Conservation (phyloP, 2,113 vertebrate genomes). For the Edolisoma coerulescens region DNA sequence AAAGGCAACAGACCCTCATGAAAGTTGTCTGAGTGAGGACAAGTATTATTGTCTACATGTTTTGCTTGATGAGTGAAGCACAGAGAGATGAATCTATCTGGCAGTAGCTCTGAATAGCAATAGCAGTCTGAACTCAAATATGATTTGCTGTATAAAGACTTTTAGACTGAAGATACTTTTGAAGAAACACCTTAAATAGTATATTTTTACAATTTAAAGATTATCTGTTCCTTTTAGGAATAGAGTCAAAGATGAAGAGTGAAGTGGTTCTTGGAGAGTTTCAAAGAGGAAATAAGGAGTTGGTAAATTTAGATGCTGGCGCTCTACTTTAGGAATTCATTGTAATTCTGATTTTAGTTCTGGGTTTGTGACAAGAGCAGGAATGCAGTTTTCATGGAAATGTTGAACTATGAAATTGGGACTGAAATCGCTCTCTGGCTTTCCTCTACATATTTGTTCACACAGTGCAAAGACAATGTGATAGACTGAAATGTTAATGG, state of each 20-base stretch:
- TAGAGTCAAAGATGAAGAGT: background rate
- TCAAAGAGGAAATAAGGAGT: background rate
- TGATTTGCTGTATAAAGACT: background rate
- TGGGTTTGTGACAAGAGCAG: background rate
- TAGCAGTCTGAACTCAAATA: background rate
- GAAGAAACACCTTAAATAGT: rapidly evolving
- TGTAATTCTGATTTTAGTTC: background rate
- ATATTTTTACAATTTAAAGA: background rate
- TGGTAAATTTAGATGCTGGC: background rate
- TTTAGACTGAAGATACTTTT: background rate
- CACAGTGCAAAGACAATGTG: background rate
- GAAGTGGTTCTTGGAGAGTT: background rate
- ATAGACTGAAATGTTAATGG: background rate
- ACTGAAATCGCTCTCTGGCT: background rate
- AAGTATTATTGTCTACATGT: background rate
- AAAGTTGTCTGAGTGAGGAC: background rate
- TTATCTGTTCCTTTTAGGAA: background rate
- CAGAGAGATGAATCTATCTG: background rate
- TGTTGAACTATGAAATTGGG: background rate
- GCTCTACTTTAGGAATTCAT: background rate
- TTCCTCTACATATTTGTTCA: background rate
- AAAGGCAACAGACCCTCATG: too few relatives aligned
- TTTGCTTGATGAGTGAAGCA: background rate
- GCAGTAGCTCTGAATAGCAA: background rate
- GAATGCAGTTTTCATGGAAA: background rate